Percentiles rank a stretch among this genome's conserved stretches.
phyloP scores from a whole-genome alignment of 2,888 invertebrate genomes.

The Ametastegia equiseti region DNA sequence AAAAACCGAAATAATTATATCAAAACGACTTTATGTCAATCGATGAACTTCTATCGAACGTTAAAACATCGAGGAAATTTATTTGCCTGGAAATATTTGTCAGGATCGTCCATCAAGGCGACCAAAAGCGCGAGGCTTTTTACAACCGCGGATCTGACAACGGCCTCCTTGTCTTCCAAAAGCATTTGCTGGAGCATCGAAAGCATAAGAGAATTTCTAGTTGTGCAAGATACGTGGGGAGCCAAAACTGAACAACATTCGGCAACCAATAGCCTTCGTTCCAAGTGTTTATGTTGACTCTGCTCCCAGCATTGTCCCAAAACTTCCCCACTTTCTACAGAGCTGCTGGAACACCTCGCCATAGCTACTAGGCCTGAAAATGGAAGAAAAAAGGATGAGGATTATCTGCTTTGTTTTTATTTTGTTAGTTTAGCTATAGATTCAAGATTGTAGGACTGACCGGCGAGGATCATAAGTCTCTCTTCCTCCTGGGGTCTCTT shows the following conservation, averaged over 20 bases:
- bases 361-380: slow-evolving; percentile 75
- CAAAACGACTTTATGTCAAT: neutral
- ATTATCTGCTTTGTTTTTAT: neutral
- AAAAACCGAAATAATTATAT: slow-evolving; percentile 47
- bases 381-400: no score
- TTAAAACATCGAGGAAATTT: neutral
- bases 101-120: slow-evolving; percentile 81
- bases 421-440: no score
- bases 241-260: slow-evolving; percentile 83
- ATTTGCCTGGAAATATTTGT: slow-evolving; percentile 79
- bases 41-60: neutral
- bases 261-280: slow-evolving; percentile 82
- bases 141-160: slow-evolving; percentile 81
- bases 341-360: slow-evolving; percentile 76
- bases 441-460: slow-evolving; percentile 64
- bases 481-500: slow-evolving; percentile 84
- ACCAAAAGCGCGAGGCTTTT: slow-evolving; percentile 81
- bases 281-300: slow-evolving; percentile 82
- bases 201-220: slow-evolving; percentile 83
- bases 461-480: slow-evolving; percentile 79
- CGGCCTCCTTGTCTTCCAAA: slow-evolving; percentile 81
- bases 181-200: slow-evolving; percentile 86
- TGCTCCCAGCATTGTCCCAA: slow-evolving; percentile 87
- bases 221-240: slow-evolving; percentile 81
- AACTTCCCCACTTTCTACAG: slow-evolving; percentile 82